These are phyloP conservation scores for Pteronura brasiliensis DNA, from an alignment of 2,113 vertebrate genomes.

Conservation along the genomic window DNA sequence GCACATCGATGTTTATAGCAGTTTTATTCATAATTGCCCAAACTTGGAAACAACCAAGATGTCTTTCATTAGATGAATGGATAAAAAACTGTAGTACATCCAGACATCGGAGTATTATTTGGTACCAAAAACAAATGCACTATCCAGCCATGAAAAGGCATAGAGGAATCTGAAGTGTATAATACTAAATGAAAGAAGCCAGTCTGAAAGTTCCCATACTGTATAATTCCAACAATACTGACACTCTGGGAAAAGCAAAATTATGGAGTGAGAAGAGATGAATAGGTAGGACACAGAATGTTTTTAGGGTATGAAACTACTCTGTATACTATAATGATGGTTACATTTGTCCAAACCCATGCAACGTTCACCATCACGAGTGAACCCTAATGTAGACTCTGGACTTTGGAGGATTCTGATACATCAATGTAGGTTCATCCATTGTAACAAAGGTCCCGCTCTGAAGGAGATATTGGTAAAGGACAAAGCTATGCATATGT, in stretches of 20 bases:
- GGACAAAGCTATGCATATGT: neutral
- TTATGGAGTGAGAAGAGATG: neutral
- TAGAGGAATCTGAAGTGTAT: neutral
- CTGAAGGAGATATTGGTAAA: neutral
- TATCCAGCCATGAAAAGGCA: neutral
- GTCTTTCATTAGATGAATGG: neutral
- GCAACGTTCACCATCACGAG: neutral
- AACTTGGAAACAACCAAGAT: neutral
- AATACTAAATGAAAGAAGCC: too few species aligned
- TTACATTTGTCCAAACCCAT: neutral
- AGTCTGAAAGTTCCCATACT: too few species aligned
- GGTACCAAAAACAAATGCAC: neutral
- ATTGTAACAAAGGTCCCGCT: neutral
- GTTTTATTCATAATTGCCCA: neutral
- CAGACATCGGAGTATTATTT: neutral
- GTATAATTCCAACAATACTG: neutral
- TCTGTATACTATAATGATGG: neutral
- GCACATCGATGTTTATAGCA: neutral
- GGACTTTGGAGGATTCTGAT: neutral
- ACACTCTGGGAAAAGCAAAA: neutral
- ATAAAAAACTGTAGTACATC: neutral
- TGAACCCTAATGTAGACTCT: neutral
- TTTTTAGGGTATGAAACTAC: neutral
- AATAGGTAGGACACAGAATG: neutral
- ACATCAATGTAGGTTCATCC: neutral